These are phyloP conservation scores for Trichopoda pennipes DNA, from an alignment of 2,888 invertebrate species.

Conservation along the genomic window DNA sequence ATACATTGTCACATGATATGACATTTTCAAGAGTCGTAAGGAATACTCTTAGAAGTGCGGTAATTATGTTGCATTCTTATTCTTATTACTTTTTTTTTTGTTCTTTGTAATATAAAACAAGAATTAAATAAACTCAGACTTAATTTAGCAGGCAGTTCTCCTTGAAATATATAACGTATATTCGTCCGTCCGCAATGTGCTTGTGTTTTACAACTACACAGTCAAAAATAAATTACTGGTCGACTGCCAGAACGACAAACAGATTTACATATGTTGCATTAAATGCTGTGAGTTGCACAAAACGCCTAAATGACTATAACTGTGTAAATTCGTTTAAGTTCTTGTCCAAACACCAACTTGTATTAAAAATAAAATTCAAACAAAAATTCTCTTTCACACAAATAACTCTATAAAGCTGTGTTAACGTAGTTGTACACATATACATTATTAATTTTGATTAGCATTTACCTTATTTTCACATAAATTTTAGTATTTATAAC, in stretches of 20 bases:
- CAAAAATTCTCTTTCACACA: background rate
- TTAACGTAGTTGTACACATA: background rate
- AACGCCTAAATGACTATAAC: background rate
- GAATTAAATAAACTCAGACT: constrained; percentile 21
- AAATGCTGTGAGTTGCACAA: background rate
- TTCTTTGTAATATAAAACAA: constrained; percentile 10
- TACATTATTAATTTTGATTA: too few relatives aligned
- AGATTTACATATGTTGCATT: background rate
- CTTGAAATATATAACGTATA: constrained; percentile 57
- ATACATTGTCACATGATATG: constrained; percentile 33
- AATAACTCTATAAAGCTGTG: background rate
- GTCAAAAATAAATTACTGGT: background rate
- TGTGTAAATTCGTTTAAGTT: background rate
- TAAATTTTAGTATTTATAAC: too few relatives aligned
- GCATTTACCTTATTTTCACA: too few relatives aligned
- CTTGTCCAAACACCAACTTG: background rate
- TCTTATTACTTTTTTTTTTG: background rate
- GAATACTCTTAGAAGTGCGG: background rate
- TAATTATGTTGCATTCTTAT: constrained; percentile 1
- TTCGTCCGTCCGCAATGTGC: constrained; percentile 15
- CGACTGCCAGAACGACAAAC: constrained; percentile 1
- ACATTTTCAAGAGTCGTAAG: constrained; percentile 46
- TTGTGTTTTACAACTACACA: background rate
- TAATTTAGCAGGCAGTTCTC: constrained; percentile 61
- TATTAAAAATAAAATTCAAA: background rate